Evolutionary conservation across 2,797 vertebrate genomes (phyloP).

Genomic region (Aldrovandia affinis): DNA sequence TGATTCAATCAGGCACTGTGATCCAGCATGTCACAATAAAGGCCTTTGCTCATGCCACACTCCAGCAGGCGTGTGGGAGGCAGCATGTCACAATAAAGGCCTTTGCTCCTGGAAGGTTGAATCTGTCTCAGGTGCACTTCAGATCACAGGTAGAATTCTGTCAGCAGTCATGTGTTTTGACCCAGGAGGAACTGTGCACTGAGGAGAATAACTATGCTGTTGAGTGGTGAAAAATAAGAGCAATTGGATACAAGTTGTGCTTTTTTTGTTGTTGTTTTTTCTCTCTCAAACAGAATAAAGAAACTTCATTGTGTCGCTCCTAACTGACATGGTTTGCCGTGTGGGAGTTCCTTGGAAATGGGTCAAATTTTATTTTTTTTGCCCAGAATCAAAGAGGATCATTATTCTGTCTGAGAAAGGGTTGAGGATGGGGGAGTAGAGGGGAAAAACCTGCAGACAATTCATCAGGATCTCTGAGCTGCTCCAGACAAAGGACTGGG

Average conservation of each 20-base stretch:
- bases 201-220: background rate
- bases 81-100: background rate
- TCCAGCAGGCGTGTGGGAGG: background rate
- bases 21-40: background rate
- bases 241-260: background rate
- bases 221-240: background rate
- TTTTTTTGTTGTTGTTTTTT: no score
- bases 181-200: background rate
- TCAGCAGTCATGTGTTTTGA: background rate
- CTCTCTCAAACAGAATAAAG: background rate
- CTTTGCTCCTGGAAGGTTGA: background rate
- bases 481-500: background rate
- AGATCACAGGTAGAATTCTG: background rate
- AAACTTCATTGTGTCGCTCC: background rate
- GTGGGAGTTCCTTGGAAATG: slow-evolving; percentile 19
- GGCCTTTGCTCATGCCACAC: background rate
- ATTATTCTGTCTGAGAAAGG: background rate
- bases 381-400: background rate
- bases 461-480: background rate
- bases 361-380: slow-evolving; percentile 11
- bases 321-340: background rate
- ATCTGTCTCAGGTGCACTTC: background rate
- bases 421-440: background rate
- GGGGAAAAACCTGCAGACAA: background rate
- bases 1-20: background rate